phyloP scores from a whole-genome alignment of 2,797 vertebrate species.

The Malacoctenus gilli region DNA sequence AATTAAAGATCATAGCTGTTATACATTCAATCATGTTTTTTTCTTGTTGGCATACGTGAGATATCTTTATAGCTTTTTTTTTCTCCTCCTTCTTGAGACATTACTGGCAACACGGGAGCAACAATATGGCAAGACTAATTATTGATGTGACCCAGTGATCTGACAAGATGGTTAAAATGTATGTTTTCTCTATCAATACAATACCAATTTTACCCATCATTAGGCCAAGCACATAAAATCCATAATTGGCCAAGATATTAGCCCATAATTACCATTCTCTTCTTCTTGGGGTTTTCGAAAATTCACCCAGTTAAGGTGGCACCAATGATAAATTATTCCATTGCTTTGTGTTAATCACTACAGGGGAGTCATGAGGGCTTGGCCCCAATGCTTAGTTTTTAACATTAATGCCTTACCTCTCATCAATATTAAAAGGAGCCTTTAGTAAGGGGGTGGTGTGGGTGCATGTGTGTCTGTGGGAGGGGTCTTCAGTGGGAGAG shows the following conservation, averaged over 20 bases:
- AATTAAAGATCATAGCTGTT: too few species aligned
- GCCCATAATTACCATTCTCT: constrained; percentile 78
- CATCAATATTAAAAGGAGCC: constrained; percentile 84
- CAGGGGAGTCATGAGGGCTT: constrained; percentile 79
- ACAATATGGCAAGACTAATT: constrained; percentile 68
- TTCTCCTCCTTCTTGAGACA: constrained; percentile 31
- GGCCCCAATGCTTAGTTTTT: constrained; percentile 81
- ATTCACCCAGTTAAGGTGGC: constrained; percentile 68
- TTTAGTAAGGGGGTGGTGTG: constrained; percentile 64
- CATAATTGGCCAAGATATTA: constrained; percentile 79
- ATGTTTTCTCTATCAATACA: constrained; percentile 75
- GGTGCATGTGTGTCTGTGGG: constrained; percentile 18
- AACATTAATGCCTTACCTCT: constrained; percentile 82
- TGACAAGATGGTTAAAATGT: constrained; percentile 77
- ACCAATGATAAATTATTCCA: constrained; percentile 83
- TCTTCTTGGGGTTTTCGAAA: constrained; percentile 73
- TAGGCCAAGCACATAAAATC: constrained; percentile 75
- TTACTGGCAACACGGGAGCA: constrained; percentile 49
- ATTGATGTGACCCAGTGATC: constrained; percentile 74
- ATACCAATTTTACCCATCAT: constrained; percentile 77
- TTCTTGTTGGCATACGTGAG: too few species aligned
- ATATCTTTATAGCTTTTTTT: too few species aligned
- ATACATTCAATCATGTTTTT: too few species aligned
- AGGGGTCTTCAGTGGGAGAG: constrained; percentile 26
- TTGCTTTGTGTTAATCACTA: constrained; percentile 83